Conservation (phyloP, 2,113 vertebrate genomes). For the Anguilla japonica region DNA sequence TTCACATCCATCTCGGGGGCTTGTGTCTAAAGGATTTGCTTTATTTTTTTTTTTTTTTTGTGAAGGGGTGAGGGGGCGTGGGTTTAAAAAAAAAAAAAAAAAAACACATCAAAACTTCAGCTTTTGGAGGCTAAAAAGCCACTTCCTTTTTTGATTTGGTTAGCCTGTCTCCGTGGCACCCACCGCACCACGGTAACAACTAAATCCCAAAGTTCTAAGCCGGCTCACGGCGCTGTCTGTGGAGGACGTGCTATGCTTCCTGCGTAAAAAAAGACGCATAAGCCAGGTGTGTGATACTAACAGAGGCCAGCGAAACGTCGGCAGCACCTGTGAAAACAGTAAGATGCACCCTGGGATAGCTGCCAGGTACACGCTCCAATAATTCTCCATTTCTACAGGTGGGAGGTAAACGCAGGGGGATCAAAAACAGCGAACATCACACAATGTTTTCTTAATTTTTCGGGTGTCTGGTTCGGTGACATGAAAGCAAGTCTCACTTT, state of each 20-base stretch:
- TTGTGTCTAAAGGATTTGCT: slow-evolving; percentile 68
- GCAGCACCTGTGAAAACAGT: slow-evolving; percentile 18
- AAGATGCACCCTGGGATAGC: slow-evolving; percentile 20
- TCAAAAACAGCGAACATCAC: not conserved
- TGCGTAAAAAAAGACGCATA: not conserved
- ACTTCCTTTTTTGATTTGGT: slow-evolving; percentile 48
- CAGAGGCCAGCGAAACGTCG: not conserved
- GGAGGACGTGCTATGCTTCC: not conserved
- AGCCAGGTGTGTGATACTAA: not conserved
- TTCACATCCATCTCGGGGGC: slow-evolving; percentile 80
- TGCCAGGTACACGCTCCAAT: slow-evolving; percentile 10
- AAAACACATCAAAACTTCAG: slow-evolving; percentile 53
- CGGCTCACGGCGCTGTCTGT: not conserved
- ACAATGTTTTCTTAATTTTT: not conserved
- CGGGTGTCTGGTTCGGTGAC: not conserved
- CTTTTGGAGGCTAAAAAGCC: slow-evolving; percentile 55
- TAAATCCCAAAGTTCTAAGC: slow-evolving; percentile 1
- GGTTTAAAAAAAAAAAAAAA: slow-evolving; percentile 24
- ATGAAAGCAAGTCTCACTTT: slow-evolving; percentile 6
- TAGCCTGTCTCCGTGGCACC: slow-evolving; percentile 26
- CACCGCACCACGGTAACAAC: not conserved
- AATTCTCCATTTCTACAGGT: slow-evolving; percentile 24
- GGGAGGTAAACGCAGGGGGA: not conserved
- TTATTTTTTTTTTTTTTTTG: slow-evolving; percentile 45
- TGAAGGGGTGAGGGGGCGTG: too few species aligned